Conservation (phyloP, 2,888 invertebrate genomes). For the Nycteola revayana region DNA sequence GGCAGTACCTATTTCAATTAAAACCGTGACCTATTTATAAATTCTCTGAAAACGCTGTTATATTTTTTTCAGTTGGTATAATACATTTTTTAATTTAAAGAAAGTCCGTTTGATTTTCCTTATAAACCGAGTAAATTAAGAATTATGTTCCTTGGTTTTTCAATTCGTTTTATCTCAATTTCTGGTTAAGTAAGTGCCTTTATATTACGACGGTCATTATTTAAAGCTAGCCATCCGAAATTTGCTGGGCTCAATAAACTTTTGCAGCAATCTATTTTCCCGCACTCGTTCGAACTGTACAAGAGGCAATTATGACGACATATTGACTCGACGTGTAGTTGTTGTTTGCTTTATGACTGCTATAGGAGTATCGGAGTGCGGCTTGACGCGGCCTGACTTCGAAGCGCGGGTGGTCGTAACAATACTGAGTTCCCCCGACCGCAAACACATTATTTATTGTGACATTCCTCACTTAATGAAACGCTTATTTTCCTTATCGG, state of each 20-base stretch:
- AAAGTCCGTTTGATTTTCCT: slow-evolving; percentile 38
- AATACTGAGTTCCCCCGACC: slow-evolving; percentile 39
- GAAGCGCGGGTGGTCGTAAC: slow-evolving; percentile 34
- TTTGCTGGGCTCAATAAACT: slow-evolving; percentile 38
- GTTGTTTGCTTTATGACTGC: slow-evolving; percentile 54
- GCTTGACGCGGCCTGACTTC: slow-evolving; percentile 36
- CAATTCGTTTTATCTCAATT: slow-evolving; percentile 32
- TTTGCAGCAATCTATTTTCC: slow-evolving; percentile 48
- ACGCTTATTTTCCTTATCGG: slow-evolving; percentile 31
- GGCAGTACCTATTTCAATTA: background rate
- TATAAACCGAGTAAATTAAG: slow-evolving; percentile 37
- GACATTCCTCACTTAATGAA: slow-evolving; percentile 51
- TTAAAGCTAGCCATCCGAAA: slow-evolving; percentile 47
- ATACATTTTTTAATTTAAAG: slow-evolving; percentile 41
- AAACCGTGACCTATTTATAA: slow-evolving; percentile 29
- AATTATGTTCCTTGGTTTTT: slow-evolving; percentile 39
- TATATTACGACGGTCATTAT: slow-evolving; percentile 44
- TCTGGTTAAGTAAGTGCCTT: slow-evolving; percentile 20
- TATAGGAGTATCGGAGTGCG: slow-evolving; percentile 42
- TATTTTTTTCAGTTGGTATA: slow-evolving; percentile 40
- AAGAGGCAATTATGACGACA: slow-evolving; percentile 64
- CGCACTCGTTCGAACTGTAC: slow-evolving; percentile 39
- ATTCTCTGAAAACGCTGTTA: slow-evolving; percentile 36
- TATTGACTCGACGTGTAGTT: slow-evolving; percentile 58
- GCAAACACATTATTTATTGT: slow-evolving; percentile 55